Base-by-base conservation (phyloP, 2,888 invertebrate species). In the Heliconius ismenius region DNA sequence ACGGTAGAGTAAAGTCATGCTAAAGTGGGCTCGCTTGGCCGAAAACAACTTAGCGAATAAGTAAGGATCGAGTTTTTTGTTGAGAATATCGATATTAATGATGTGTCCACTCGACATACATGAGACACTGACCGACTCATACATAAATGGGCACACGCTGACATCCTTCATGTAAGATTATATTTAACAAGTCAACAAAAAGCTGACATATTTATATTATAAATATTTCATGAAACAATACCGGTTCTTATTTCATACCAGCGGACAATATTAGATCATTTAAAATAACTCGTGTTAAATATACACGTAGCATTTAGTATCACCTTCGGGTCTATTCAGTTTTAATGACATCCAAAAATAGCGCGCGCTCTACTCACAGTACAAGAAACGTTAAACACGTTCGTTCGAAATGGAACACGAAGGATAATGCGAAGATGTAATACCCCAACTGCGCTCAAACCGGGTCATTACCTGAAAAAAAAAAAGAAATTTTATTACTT, bases 281-380 rank as follows among this genome's bases (percentile, higher is more conserved):
- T 78, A 90, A 92, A 93, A 92, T 93, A 92, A 86, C 85, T 82
- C 80, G 87, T 84, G 91, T 91, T 90, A 89, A 89, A 91, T 88
- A 89, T 92, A 93, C n/a, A 90, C 85, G 84, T 81, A 87, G 87
- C 84, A 85, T 88, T 89, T 87, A 88, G 89, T 87, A 86, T 86
- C 90, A 91, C 92, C 89, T 92, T 92, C 93, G 73, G 39, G 39
- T 73, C 73, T 73, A 39, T 93, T 93, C 93, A 86, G 86, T 86
- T 86, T 87, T 89, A 91, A 91, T 92, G 91, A 90, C 86, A 83
- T 84, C 84, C 87, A 87, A 84, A 88, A 92, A 92, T 92, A 93
- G 90, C 87, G 76, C 83, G 76, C 84, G 86, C 82, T 49, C 49
- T 86, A 84, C 89, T 88, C 87, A 89, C 84, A 85, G 82, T 83